A percentile compares a stretch with the other conserved stretches of the same genome.
These are phyloP conservation scores for mouse (Mus musculus) DNA, from an alignment of 2,113 vertebrate genomes.

Conservation along the genomic window GRCm39 chr6:99850501-99851000, in stretches of 20 bases:
- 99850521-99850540: slow-evolving; percentile 16
- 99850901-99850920: neutral
- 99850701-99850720: neutral
- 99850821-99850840: neutral
- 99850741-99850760: neutral
- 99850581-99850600: neutral
- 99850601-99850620: neutral
- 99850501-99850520: slow-evolving; percentile 12
- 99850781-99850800: neutral
- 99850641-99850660: neutral
- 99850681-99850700: neutral
- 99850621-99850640: neutral
- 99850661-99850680: neutral
- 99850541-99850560: neutral
- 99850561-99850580: neutral
- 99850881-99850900: neutral
- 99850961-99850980: neutral
- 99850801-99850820: neutral
- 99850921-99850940: neutral
- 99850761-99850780: neutral
- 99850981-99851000: neutral
- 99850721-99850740: neutral
- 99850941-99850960: neutral
- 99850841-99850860: neutral
- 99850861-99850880: neutral